These are phyloP conservation scores for Petrolisthes manimaculis DNA, from an alignment of 2,888 invertebrate species.

Conservation along the genomic window DNA sequence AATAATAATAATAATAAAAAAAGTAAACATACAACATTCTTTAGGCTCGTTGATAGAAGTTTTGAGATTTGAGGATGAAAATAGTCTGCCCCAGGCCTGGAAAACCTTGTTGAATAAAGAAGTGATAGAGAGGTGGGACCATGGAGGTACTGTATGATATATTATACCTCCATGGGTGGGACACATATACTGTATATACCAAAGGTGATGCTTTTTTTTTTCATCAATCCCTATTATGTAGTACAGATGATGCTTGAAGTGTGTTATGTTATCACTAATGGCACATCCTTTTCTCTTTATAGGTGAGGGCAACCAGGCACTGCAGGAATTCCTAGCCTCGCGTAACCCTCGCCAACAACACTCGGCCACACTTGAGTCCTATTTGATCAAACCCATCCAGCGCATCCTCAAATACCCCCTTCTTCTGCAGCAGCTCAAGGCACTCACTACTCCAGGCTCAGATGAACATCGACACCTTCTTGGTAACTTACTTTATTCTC, in stretches of 20 bases:
- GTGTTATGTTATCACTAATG: neutral
- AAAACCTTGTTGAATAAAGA: no score
- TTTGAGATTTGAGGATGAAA: no score
- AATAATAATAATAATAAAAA: no score
- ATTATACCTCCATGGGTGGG: no score
- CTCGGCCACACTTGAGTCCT: conserved; percentile 95
- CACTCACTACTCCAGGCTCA: conserved; percentile 90
- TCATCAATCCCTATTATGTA: neutral
- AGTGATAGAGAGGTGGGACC: no score
- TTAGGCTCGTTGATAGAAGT: no score
- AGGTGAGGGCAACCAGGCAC: conserved; percentile 96
- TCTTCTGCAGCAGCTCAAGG: conserved; percentile 92
- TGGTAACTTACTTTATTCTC: conserved; percentile 68
- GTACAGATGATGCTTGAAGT: neutral
- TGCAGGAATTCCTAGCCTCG: conserved; percentile 94
- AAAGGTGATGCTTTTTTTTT: no score
- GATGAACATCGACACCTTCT: conserved; percentile 93
- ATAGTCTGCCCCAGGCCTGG: no score
- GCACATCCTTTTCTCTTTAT: conserved; percentile 66
- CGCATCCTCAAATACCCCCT: conserved; percentile 97
- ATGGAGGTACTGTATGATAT: no score
- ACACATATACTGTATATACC: no score
- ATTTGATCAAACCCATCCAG: conserved; percentile 98
- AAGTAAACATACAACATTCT: no score
- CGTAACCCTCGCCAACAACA: conserved; percentile 97